Evolutionary conservation across 2,888 invertebrate genomes (phyloP).

Genomic region (Hylaea fasciaria): DNA sequence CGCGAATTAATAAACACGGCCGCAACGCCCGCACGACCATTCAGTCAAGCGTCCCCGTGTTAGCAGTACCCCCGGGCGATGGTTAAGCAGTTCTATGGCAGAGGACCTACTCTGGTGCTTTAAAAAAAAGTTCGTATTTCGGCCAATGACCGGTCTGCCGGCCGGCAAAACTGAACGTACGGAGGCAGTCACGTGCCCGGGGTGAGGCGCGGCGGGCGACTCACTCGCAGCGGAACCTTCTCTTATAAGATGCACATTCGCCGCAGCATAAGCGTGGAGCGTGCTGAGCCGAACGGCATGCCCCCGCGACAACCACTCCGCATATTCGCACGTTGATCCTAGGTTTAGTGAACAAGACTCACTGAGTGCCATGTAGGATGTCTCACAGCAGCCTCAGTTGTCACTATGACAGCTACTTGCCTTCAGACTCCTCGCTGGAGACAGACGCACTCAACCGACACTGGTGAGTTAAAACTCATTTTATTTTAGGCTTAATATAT

Average conservation of each 20-base stretch:
- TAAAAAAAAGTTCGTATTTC: slow-evolving; percentile 69
- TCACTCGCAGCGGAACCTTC: slow-evolving; percentile 77
- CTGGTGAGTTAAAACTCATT: slow-evolving; percentile 65
- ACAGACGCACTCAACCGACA: slow-evolving; percentile 82
- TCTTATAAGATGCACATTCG: slow-evolving; percentile 83
- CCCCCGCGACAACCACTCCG: slow-evolving; percentile 66
- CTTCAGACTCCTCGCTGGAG: slow-evolving; percentile 80
- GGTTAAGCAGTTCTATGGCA: slow-evolving; percentile 71
- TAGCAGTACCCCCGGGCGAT: slow-evolving; percentile 62
- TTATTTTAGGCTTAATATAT: background rate
- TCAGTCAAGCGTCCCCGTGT: slow-evolving; percentile 62
- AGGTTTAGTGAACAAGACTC: slow-evolving; percentile 70
- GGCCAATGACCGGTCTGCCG: slow-evolving; percentile 81
- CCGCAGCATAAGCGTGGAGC: slow-evolving; percentile 79
- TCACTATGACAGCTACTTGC: slow-evolving; percentile 82
- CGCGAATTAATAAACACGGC: slow-evolving; percentile 61
- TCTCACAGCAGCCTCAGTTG: slow-evolving; percentile 82
- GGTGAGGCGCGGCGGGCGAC: slow-evolving; percentile 83
- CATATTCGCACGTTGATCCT: slow-evolving; percentile 62
- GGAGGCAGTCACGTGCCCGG: slow-evolving; percentile 83
- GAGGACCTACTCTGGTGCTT: slow-evolving; percentile 65
- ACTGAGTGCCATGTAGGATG: slow-evolving; percentile 82
- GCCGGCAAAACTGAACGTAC: slow-evolving; percentile 75
- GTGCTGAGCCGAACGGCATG: slow-evolving; percentile 77
- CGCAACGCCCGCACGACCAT: slow-evolving; percentile 53